phyloP scores from a whole-genome alignment of 2,113 vertebrate species.

The Xiphophorus hellerii region DNA sequence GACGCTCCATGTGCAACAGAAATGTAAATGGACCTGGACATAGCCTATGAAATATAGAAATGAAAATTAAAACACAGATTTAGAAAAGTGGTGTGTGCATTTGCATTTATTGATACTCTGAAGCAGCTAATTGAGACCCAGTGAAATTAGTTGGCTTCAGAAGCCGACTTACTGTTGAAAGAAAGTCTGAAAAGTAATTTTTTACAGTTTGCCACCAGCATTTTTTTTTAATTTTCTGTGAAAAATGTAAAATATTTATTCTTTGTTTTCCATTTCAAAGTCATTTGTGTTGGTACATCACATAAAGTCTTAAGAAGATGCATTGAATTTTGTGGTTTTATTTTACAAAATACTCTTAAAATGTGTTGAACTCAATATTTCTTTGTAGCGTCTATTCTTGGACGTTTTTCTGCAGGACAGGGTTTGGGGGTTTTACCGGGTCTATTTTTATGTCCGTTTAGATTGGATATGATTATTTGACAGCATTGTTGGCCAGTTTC shows the following conservation, averaged over 20 bases:
- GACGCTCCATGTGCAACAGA: neutral
- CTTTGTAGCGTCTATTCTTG: neutral
- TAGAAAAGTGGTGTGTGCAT: neutral
- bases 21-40: neutral
- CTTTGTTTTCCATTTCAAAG: neutral
- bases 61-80: neutral
- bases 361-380: neutral
- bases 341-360: neutral
- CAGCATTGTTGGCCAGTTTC: slow-evolving; percentile 47
- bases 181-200: too few relatives aligned
- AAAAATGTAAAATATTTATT: too few relatives aligned
- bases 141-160: too few relatives aligned
- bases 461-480: slow-evolving; percentile 40
- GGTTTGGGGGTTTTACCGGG: slow-evolving; percentile 28
- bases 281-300: neutral
- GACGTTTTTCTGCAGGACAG: slow-evolving; percentile 6
- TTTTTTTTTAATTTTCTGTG: too few relatives aligned
- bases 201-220: too few relatives aligned
- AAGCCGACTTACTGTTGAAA: too few relatives aligned
- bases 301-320: neutral
- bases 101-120: neutral
- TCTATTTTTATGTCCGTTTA: slow-evolving; percentile 52
- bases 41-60: neutral
- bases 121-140: too few relatives aligned
- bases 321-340: neutral